A percentile compares a stretch with the other conserved stretches of the same genome.
phyloP scores from a whole-genome alignment of 1,140 invertebrate species.

The Macrosteles quadrilineatus region DNA sequence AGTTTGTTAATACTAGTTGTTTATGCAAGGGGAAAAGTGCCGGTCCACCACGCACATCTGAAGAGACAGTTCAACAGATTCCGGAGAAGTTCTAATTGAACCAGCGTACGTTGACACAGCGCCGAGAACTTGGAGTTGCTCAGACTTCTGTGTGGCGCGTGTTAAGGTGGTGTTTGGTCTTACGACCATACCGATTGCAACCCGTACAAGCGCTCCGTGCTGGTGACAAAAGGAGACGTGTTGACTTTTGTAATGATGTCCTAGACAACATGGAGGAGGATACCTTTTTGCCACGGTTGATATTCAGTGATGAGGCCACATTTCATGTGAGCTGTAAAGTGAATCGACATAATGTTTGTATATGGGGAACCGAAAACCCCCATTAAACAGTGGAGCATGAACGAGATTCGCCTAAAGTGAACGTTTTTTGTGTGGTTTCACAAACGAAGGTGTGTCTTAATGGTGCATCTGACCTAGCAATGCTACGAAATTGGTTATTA shows the following conservation, averaged over 20 bases:
- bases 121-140: conserved; percentile 13
- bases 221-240: conserved; percentile 6
- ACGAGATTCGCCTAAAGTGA: conserved; percentile 27
- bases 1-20: no score
- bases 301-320: conserved; percentile 26
- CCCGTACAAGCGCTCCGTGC: conserved; percentile 21
- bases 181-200: conserved; percentile 19
- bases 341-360: conserved; percentile 26
- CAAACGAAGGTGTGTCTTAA: not conserved
- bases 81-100: conserved; percentile 15
- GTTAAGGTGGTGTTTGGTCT: no score
- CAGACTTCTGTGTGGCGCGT: not conserved
- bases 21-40: conserved; percentile 26
- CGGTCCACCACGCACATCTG: conserved; percentile 11
- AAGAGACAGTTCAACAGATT: conserved; percentile 27
- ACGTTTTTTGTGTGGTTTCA: not conserved
- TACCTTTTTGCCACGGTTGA: conserved; percentile 7
- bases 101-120: conserved; percentile 23
- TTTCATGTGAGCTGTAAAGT: conserved; percentile 17
- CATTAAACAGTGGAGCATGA: conserved; percentile 25
- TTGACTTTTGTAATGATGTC: conserved; percentile 23
- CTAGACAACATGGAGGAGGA: conserved; percentile 14
- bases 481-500: conserved; percentile 14
- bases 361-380: conserved; percentile 26
- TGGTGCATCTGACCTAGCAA: not conserved